Base-by-base conservation (phyloP, 2,113 vertebrate species). In the Myotis yumanensis region DNA sequence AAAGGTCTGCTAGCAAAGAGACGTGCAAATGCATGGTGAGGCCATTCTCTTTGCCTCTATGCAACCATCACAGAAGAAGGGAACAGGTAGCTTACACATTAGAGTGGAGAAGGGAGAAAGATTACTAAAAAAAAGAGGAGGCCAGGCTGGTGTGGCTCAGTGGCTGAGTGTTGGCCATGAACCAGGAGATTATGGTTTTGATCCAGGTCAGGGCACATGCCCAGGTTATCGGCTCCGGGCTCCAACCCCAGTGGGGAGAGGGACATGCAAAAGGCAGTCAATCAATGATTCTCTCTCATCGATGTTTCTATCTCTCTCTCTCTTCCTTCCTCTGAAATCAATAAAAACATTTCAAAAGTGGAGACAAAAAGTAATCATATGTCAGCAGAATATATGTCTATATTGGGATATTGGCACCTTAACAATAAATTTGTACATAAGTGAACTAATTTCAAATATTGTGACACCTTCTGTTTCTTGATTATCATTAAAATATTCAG, bases 81-180 rank as follows among this genome's bases (percentile, higher is more conserved):
- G 2, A 75, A 37, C 46, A 59, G 0, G 3, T 0, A 9, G 2
- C 12, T 12, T 69, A 10, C 1, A 80, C 0, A 3, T 51, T 5
- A 12, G 18, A 22, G 5, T 69, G 14, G 23, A 23, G 68, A 92
- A 71, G 1, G 76, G 52, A 79, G 30, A 35, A 14, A 37, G 3
- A 35, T 37, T 20, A 25, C 3, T 57, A 20, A 84, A 57, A 84
- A 57, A 46, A 43, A 30, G 30, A 32, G 28, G 64, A 32, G 5
- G 64, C 64, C 59, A 62, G 11, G 57, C 4, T 10, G 8, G 7
- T 57, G 54, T 59, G 57, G 57, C 57, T 59, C 59, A 62, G 57
- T 11, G 57, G 57, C 57, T 28, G 57, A 25, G 57, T 59, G 57
- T 62, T 62, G 57, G 57, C 57, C 23, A 62, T 25, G 57, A 62